phyloP scores from a whole-genome alignment of 1,140 invertebrate species.

The Scaptomyza graminum region DNA sequence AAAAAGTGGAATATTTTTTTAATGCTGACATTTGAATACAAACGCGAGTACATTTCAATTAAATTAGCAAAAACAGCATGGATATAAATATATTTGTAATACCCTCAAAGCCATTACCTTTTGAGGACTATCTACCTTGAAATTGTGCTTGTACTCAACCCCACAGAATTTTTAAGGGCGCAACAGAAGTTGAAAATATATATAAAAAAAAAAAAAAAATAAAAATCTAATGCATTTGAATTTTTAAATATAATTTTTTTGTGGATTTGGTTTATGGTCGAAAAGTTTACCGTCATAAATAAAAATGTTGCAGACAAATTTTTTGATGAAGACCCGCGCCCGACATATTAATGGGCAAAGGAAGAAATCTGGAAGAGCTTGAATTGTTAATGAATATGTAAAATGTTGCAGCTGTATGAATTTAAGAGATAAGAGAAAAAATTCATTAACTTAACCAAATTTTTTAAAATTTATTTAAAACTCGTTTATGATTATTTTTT shows the following conservation, averaged over 20 bases:
- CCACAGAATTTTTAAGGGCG: not conserved
- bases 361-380: not conserved
- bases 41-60: conserved; percentile 62
- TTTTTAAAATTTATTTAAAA: no score
- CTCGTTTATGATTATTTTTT: no score
- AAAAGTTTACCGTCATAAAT: conserved; percentile 45
- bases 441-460: no score
- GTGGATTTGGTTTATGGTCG: conserved; percentile 2
- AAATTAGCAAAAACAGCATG: conserved; percentile 34
- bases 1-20: conserved; percentile 65
- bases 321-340: not conserved
- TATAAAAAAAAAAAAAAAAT: no score
- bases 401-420: not conserved
- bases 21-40: conserved; percentile 5
- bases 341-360: not conserved
- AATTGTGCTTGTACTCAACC: not conserved
- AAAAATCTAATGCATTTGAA: conserved; percentile 28
- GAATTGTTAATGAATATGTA: not conserved
- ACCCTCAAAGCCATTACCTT: conserved; percentile 9
- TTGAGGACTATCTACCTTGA: not conserved
- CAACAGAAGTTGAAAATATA: not conserved
- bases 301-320: conserved; percentile 42
- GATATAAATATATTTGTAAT: conserved; percentile 46
- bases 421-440: no score
- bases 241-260: conserved; percentile 24